Evolutionary conservation across 64 coral and sea anemone species (phyloP).

Genomic region (Orbicella faveolata): DNA sequence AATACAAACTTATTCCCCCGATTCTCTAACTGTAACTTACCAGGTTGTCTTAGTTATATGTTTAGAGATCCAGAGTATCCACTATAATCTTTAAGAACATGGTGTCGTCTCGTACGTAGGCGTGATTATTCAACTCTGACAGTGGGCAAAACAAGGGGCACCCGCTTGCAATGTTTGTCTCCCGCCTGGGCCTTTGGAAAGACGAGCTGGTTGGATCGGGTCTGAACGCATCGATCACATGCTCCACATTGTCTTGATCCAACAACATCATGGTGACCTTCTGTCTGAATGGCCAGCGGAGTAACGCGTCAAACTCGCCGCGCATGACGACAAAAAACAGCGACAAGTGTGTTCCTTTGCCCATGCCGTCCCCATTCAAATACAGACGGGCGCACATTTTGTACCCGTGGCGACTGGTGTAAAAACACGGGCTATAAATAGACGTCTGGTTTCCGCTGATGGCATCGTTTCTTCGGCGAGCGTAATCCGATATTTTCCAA

Average conservation of each 20-base stretch:
- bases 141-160: constrained; percentile 60
- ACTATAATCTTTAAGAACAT: constrained; percentile 60
- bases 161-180: constrained; percentile 57
- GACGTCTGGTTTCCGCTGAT: constrained; percentile 30
- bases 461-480: constrained; percentile 39
- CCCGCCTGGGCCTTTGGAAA: constrained; percentile 48
- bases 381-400: constrained; percentile 69
- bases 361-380: constrained; percentile 62
- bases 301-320: constrained; percentile 47
- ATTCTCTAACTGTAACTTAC: too few relatives aligned
- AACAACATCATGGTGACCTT: constrained; percentile 67
- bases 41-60: too few relatives aligned
- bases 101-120: constrained; percentile 51
- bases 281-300: constrained; percentile 71
- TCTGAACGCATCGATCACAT: constrained; percentile 67
- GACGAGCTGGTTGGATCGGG: constrained; percentile 63
- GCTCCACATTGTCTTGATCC: constrained; percentile 62
- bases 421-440: constrained; percentile 60
- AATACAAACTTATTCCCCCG: too few relatives aligned
- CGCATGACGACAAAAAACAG: constrained; percentile 73
- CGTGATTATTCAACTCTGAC: constrained; percentile 37
- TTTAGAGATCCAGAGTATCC: constrained; percentile 19
- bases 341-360: constrained; percentile 46
- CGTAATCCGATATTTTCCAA: constrained; percentile 51
- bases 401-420: constrained; percentile 62